Conservation (phyloP, 2,113 vertebrate genomes). For the Lethenteron reissneri region DNA sequence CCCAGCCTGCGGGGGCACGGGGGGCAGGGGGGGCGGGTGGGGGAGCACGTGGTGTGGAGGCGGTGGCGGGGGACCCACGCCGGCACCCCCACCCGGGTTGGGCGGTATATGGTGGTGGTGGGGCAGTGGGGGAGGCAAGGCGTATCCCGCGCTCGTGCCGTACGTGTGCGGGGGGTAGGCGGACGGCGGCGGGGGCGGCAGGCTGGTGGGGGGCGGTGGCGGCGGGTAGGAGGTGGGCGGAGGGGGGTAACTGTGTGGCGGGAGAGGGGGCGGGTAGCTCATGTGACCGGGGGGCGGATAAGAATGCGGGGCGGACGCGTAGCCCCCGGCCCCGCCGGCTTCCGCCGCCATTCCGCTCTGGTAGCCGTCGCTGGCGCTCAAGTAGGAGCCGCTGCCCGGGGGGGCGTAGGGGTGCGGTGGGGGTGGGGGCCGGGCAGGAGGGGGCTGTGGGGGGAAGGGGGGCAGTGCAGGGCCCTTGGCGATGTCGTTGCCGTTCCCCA, state of each 20-base stretch:
- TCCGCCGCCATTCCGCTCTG: too few relatives aligned
- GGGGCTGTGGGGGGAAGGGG: neutral
- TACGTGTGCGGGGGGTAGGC: neutral
- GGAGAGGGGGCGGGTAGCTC: too few relatives aligned
- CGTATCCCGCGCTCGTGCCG: neutral
- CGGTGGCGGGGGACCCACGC: neutral
- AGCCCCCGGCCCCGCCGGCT: too few relatives aligned
- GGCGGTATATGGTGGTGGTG: constrained; percentile 4
- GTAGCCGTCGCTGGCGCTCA: neutral
- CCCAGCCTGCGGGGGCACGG: neutral
- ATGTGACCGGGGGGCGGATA: too few relatives aligned
- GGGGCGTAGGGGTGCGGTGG: neutral
- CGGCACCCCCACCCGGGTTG: neutral
- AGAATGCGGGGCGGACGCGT: too few relatives aligned
- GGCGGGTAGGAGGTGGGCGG: neutral
- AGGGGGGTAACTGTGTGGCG: neutral
- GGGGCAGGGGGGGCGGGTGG: neutral
- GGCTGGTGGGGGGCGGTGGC: constrained; percentile 1
- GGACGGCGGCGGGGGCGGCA: neutral
- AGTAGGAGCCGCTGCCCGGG: neutral
- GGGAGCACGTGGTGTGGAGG: neutral
- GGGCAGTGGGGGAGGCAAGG: neutral
- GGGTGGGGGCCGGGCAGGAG: neutral
- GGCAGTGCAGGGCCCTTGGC: neutral
- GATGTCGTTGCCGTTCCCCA: neutral